Conservation (phyloP, 2,797 vertebrate species). For the Pyrocephalus nanus region DNA sequence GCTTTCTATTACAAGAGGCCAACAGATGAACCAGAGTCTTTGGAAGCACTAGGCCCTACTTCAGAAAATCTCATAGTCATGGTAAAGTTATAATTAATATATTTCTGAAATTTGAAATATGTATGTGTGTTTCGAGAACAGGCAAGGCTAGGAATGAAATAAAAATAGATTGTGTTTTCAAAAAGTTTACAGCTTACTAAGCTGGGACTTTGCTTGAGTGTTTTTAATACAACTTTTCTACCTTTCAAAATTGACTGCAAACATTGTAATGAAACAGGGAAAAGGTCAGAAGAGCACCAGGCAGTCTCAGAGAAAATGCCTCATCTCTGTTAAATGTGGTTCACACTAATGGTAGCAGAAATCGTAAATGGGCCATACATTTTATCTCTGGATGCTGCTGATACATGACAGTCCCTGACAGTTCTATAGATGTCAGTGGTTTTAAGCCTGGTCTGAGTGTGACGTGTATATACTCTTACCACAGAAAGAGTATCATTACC, state of each 20-base stretch:
- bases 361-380: not conserved
- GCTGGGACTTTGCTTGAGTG: not conserved
- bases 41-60: constrained; percentile 93
- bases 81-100: constrained; percentile 79
- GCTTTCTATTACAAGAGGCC: constrained; percentile 97
- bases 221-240: not conserved
- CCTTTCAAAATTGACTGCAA: not conserved
- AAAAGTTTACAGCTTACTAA: not conserved
- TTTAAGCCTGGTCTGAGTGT: not conserved
- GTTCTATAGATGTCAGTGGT: not conserved
- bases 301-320: not conserved
- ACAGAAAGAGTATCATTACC: not conserved
- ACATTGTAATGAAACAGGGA: not conserved
- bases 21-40: constrained; percentile 90
- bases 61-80: constrained; percentile 93
- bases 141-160: not conserved
- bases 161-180: not conserved
- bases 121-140: not conserved
- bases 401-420: not conserved
- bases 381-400: not conserved
- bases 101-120: not conserved
- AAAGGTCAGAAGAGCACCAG: not conserved
- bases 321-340: not conserved
- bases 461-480: not conserved
- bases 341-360: not conserved